Evolutionary conservation across 2,797 vertebrate genomes (phyloP).

Genomic region (Malacoctenus gilli): DNA sequence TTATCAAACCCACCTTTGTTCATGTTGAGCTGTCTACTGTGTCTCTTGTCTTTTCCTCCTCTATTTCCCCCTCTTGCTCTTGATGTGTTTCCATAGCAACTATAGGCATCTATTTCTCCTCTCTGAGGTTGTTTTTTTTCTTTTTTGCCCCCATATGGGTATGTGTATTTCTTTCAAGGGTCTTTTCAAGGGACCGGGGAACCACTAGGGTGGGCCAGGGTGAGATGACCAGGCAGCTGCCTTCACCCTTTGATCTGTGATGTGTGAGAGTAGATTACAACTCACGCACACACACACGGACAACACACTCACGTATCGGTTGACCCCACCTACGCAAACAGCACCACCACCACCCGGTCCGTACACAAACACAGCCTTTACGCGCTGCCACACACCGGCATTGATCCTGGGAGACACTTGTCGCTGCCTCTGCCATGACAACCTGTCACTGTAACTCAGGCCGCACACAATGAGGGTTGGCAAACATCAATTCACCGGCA

Average conservation of each 20-base stretch:
- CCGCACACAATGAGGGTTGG: conserved; percentile 45
- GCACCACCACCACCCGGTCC: conserved; percentile 17
- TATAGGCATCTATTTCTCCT: conserved; percentile 39
- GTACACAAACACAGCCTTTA: conserved; percentile 16
- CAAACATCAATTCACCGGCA: conserved; percentile 29
- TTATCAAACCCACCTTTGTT: conserved; percentile 73
- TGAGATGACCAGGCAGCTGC: conserved; percentile 56
- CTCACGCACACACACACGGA: conserved; percentile 23
- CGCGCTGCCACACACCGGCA: conserved; percentile 32
- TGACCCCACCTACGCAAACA: conserved; percentile 30
- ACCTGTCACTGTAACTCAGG: conserved; percentile 48
- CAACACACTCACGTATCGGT: conserved; percentile 3
- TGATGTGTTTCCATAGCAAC: conserved; percentile 64
- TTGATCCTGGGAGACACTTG: conserved; percentile 47
- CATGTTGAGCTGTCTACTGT: conserved; percentile 64
- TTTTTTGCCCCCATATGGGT: conserved; percentile 17
- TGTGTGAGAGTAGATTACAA: conserved; percentile 68
- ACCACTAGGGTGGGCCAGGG: conserved; percentile 68
- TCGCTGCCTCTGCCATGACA: conserved; percentile 62
- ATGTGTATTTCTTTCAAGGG: conserved; percentile 4
- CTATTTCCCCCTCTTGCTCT: conserved; percentile 32
- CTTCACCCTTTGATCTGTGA: conserved; percentile 64
- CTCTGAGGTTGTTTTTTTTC: conserved; percentile 42
- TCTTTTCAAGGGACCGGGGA: conserved; percentile 13
- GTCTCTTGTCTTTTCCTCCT: conserved; percentile 27